These are phyloP conservation scores for Trematomus loennbergii DNA, from an alignment of 2,113 vertebrate genomes.

Conservation along the genomic window DNA sequence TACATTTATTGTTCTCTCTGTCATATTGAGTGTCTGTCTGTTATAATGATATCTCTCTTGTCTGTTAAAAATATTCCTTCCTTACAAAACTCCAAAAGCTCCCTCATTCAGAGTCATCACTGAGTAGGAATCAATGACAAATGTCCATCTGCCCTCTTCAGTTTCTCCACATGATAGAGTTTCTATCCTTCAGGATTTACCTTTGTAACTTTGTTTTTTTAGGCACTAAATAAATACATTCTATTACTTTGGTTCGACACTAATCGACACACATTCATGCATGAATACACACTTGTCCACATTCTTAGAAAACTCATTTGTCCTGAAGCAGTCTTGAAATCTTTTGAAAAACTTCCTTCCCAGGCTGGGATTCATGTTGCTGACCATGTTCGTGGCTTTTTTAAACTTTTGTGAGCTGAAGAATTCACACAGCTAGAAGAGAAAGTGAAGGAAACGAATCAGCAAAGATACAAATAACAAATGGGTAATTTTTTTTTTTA, in stretches of 20 bases:
- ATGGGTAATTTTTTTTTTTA: background rate
- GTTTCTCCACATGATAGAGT: too few species aligned
- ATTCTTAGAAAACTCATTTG: background rate
- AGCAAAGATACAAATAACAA: background rate
- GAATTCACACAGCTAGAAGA: slow-evolving; percentile 69
- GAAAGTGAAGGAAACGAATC: background rate
- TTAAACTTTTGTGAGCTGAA: slow-evolving; percentile 36
- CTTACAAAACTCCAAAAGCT: background rate
- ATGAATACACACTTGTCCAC: slow-evolving; percentile 62
- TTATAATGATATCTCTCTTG: background rate
- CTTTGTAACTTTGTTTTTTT: background rate
- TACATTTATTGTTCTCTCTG: background rate
- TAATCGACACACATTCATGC: background rate
- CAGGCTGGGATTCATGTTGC: slow-evolving; percentile 44
- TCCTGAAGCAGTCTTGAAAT: slow-evolving; percentile 46
- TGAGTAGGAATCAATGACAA: background rate
- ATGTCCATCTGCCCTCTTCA: background rate
- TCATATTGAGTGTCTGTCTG: background rate
- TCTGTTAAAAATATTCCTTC: background rate
- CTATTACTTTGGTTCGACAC: too few species aligned
- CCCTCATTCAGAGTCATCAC: background rate
- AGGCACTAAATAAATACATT: background rate
- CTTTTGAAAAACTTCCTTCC: slow-evolving; percentile 41
- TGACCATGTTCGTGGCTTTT: background rate
- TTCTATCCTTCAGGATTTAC: too few species aligned